A percentile compares a stretch with the other conserved stretches of the same genome.
phyloP scores from a whole-genome alignment of 2,888 invertebrate genomes.

The Dione juno region DNA sequence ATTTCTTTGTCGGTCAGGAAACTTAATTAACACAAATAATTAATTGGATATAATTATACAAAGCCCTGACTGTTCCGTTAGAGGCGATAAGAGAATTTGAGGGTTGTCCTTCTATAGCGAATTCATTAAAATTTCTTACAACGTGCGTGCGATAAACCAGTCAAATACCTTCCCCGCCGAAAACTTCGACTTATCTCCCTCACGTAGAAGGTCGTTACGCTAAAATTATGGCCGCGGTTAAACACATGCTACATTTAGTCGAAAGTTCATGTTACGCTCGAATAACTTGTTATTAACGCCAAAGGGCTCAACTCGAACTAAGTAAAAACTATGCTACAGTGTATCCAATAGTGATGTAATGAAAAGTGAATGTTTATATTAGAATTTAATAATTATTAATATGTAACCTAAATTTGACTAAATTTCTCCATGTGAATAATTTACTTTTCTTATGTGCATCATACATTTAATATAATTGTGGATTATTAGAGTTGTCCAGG shows the following conservation, averaged over 20 bases:
- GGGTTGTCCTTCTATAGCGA: slow-evolving; percentile 35
- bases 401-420: no score
- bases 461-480: no score
- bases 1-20: background rate
- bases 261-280: slow-evolving; percentile 77
- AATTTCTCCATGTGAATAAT: no score
- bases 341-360: slow-evolving; percentile 12
- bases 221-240: slow-evolving; percentile 78
- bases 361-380: background rate
- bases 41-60: background rate
- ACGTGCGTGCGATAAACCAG: slow-evolving; percentile 78
- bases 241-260: slow-evolving; percentile 82
- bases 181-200: slow-evolving; percentile 81
- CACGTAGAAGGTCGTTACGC: slow-evolving; percentile 80
- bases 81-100: background rate
- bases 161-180: slow-evolving; percentile 66
- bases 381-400: background rate
- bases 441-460: no score
- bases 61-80: background rate
- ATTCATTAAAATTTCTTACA: slow-evolving; percentile 79
- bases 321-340: slow-evolving; percentile 25
- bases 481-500: no score
- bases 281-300: slow-evolving; percentile 72
- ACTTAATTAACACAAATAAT: background rate
- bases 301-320: slow-evolving; percentile 50